A percentile compares a stretch with the other conserved stretches of the same genome.
Evolutionary conservation across 1,140 invertebrate species (phyloP).

Genomic region (Drosophila punjabiensis): DNA sequence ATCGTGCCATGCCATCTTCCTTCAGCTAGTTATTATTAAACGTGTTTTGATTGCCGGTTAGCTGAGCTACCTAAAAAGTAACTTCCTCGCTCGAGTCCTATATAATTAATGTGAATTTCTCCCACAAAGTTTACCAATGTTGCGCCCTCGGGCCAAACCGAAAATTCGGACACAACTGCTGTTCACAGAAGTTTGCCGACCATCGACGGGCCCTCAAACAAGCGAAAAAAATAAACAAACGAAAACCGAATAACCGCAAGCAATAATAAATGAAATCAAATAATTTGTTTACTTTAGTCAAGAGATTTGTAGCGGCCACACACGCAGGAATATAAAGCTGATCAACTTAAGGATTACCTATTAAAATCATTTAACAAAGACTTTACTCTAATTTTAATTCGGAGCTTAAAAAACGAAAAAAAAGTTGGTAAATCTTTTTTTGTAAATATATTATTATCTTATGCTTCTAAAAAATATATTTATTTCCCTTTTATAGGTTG

Average conservation of each 20-base stretch:
- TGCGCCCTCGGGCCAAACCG: constrained; percentile 24
- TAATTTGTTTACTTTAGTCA: constrained; percentile 79
- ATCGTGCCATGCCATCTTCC: constrained; percentile 4
- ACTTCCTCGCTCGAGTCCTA: constrained; percentile 27
- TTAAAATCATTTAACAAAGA: too few relatives aligned
- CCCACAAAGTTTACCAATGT: constrained; percentile 49
- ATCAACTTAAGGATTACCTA: constrained; percentile 3
- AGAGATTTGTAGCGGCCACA: constrained; percentile 59
- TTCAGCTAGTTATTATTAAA: constrained; percentile 48
- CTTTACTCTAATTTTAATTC: too few relatives aligned
- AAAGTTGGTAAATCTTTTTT: not conserved
- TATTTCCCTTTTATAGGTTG: too few relatives aligned
- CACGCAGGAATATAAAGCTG: not conserved
- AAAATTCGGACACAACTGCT: constrained; percentile 21
- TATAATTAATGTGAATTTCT: constrained; percentile 69
- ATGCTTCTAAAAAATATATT: not conserved
- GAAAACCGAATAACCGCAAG: constrained; percentile 56
- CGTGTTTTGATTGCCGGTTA: constrained; percentile 59
- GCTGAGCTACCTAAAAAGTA: constrained; percentile 33
- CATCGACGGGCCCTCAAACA: constrained; percentile 54
- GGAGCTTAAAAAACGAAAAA: not conserved
- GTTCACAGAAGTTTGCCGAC: constrained; percentile 69
- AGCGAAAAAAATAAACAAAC: constrained; percentile 25
- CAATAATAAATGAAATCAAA: constrained; percentile 69
- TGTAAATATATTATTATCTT: not conserved